These are phyloP conservation scores for Heterohyrax brucei DNA, from an alignment of 2,797 vertebrate species.

Conservation along the genomic window DNA sequence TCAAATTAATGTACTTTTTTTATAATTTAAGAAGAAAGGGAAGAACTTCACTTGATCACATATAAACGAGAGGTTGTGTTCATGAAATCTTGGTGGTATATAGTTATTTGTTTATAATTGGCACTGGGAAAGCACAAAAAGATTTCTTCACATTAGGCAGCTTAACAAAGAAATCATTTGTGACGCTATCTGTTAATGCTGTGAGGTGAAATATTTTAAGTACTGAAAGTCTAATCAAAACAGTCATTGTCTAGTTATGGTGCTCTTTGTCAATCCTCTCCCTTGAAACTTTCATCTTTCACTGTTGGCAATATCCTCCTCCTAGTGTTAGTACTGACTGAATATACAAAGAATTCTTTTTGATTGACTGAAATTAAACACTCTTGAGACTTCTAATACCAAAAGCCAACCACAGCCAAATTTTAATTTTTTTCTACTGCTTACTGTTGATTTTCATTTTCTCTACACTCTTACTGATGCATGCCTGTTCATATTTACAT, in stretches of 20 bases:
- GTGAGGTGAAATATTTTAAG: conserved; percentile 48
- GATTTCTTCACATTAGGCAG: conserved; percentile 9
- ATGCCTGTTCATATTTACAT: background rate
- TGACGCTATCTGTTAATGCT: conserved; percentile 11
- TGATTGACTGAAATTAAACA: conserved; percentile 36
- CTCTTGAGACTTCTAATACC: background rate
- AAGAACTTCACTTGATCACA: conserved; percentile 15
- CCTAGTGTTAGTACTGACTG: background rate
- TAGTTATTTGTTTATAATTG: conserved; percentile 60
- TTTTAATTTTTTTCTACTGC: background rate
- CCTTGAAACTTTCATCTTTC: conserved; percentile 8
- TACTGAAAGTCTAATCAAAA: conserved; percentile 50
- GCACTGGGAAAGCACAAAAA: conserved; percentile 71
- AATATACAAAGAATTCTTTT: conserved; percentile 40
- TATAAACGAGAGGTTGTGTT: background rate
- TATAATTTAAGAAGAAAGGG: conserved; percentile 66
- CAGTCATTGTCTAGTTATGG: background rate
- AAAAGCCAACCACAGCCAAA: conserved; percentile 11
- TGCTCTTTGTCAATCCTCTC: background rate
- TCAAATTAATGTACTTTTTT: background rate
- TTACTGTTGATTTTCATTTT: background rate
- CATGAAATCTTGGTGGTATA: background rate
- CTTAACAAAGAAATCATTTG: background rate
- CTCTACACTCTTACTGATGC: background rate
- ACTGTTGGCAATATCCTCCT: conserved; percentile 9